phyloP scores from a whole-genome alignment of 2,888 invertebrate species.

The Polydrusus tereticollis region DNA sequence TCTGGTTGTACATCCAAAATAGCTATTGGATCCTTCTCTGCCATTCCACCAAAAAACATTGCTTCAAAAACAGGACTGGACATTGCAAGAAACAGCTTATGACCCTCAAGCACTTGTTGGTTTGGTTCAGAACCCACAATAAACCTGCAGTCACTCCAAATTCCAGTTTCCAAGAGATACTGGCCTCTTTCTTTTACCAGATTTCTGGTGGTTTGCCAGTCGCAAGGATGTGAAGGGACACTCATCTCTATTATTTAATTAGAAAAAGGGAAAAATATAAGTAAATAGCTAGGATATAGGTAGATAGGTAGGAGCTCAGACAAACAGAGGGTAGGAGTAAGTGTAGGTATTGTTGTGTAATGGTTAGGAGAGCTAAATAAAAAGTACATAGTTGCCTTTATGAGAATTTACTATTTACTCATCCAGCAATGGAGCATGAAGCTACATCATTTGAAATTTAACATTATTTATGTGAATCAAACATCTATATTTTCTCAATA shows the following conservation, averaged over 20 bases:
- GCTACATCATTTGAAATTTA: no score
- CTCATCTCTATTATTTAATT: conserved; percentile 65
- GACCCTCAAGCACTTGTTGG: conserved; percentile 80
- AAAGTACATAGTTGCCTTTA: no score
- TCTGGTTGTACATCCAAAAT: conserved; percentile 89
- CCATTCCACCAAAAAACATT: conserved; percentile 89
- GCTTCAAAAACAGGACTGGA: conserved; percentile 90
- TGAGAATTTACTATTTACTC: no score
- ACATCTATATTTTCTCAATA: no score
- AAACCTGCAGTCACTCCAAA: conserved; percentile 88
- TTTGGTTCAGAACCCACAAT: conserved; percentile 84
- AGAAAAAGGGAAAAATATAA: not conserved
- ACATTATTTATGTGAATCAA: no score
- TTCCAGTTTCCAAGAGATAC: conserved; percentile 81
- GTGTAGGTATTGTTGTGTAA: no score
- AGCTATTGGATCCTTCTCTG: conserved; percentile 82
- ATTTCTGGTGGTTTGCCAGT: conserved; percentile 83
- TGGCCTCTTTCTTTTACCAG: conserved; percentile 80
- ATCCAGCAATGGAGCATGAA: no score
- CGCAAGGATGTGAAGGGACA: conserved; percentile 68
- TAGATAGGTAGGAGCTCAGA: no score
- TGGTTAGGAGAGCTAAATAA: no score
- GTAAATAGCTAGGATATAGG: no score
- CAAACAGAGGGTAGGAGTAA: no score
- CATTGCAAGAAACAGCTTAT: conserved; percentile 87